These are phyloP conservation scores for Trematomus loennbergii DNA, from an alignment of 2,113 vertebrate genomes.

Conservation along the genomic window DNA sequence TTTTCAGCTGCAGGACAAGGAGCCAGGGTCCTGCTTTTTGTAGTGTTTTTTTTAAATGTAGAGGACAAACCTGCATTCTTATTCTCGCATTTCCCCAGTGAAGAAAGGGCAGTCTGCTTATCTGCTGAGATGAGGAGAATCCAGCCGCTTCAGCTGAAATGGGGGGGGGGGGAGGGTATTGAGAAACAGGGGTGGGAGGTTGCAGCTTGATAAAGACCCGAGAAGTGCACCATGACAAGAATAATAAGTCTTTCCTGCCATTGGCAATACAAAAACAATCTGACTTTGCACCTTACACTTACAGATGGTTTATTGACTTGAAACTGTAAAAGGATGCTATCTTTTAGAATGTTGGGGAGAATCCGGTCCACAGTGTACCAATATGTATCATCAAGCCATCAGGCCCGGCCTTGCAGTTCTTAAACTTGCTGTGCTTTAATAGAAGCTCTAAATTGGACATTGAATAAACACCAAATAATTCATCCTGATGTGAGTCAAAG, in stretches of 20 bases:
- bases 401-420: not conserved
- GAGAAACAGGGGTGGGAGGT: conserved; percentile 62
- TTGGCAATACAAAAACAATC: conserved; percentile 43
- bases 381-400: not conserved
- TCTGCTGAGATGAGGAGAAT: conserved; percentile 65
- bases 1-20: conserved; percentile 73
- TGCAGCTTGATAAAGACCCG: conserved; percentile 69
- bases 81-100: conserved; percentile 65
- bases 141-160: conserved; percentile 56
- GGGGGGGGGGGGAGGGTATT: conserved; percentile 57
- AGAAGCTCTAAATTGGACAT: conserved; percentile 2
- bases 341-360: too few relatives aligned
- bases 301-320: not conserved
- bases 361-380: not conserved
- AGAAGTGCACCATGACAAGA: conserved; percentile 64
- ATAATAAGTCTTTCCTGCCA: conserved; percentile 66
- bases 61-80: conserved; percentile 75
- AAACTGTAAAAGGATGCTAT: not conserved
- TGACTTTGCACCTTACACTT: conserved; percentile 22
- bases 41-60: conserved; percentile 38
- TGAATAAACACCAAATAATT: not conserved
- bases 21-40: conserved; percentile 35
- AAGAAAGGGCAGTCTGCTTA: conserved; percentile 76
- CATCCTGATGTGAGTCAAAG: not conserved
- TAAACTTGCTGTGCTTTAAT: not conserved